Conservation (phyloP, 2,797 vertebrate species). For the Spinus pinus region DNA sequence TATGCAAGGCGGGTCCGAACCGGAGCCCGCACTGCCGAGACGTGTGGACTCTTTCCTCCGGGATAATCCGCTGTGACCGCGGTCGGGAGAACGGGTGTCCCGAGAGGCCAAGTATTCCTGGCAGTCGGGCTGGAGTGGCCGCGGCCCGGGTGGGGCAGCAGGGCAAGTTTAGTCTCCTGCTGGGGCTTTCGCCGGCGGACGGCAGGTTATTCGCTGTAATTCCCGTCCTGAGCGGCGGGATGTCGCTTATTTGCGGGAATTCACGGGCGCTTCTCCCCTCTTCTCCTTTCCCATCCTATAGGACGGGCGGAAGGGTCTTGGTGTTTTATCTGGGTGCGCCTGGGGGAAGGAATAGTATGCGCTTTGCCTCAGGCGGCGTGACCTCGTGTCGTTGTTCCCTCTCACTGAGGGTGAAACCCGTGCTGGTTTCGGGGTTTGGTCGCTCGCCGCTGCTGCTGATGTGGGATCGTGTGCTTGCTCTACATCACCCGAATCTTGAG, state of each 20-base stretch:
- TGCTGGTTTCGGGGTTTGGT: neutral
- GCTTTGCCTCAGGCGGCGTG: neutral
- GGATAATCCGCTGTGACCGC: neutral
- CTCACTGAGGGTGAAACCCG: neutral
- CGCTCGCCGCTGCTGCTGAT: neutral
- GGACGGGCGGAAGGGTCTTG: neutral
- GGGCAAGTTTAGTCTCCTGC: neutral
- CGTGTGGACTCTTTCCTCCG: neutral
- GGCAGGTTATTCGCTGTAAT: neutral
- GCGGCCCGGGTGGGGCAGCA: neutral
- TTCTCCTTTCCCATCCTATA: neutral
- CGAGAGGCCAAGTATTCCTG: neutral
- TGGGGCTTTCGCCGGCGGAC: neutral
- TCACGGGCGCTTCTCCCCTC: accelerated
- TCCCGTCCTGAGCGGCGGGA: neutral
- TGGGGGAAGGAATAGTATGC: accelerated
- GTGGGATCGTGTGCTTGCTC: neutral
- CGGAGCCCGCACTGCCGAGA: neutral
- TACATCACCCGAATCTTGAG: neutral
- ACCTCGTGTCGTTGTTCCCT: neutral
- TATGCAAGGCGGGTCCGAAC: neutral
- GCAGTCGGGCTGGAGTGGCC: neutral
- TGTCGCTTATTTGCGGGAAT: neutral
- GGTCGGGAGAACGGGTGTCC: neutral
- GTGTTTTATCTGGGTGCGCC: no score